A percentile compares a stretch with the other conserved stretches of the same genome.
phyloP scores from a whole-genome alignment of 2,113 vertebrate genomes.

The Emydocephalus ijimae region DNA sequence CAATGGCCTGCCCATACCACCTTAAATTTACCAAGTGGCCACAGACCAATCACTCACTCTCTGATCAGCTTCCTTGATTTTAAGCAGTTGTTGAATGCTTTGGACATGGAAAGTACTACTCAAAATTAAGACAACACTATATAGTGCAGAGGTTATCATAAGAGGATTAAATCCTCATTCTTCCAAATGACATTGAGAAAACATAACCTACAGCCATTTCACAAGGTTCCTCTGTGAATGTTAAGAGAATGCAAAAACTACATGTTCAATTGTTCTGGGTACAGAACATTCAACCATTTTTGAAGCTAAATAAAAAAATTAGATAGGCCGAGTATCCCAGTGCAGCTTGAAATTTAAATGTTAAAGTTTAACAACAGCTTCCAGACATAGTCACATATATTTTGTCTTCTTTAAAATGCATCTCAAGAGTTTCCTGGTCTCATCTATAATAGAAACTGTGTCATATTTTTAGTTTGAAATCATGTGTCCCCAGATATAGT shows the following conservation, averaged over 20 bases:
- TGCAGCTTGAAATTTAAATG: background rate
- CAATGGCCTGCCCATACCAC: background rate
- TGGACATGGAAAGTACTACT: background rate
- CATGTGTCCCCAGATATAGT: background rate
- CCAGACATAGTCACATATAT: background rate
- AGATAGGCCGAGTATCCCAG: background rate
- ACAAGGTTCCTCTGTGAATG: background rate
- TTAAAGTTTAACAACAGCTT: background rate
- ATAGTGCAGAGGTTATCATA: background rate
- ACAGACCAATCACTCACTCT: background rate
- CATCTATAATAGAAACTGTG: background rate
- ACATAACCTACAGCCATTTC: background rate
- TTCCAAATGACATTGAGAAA: background rate
- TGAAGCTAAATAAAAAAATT: background rate
- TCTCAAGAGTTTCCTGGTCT: background rate
- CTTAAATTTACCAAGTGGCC: background rate
- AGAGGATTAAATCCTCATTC: background rate
- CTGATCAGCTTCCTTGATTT: background rate
- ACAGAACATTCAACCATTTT: background rate
- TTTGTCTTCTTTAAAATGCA: background rate
- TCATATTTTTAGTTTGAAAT: background rate
- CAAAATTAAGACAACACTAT: background rate
- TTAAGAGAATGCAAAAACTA: background rate
- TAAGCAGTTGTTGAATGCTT: background rate
- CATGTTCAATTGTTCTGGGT: background rate